phyloP scores from a whole-genome alignment of 2,888 invertebrate species.

The Lobophora halterata region DNA sequence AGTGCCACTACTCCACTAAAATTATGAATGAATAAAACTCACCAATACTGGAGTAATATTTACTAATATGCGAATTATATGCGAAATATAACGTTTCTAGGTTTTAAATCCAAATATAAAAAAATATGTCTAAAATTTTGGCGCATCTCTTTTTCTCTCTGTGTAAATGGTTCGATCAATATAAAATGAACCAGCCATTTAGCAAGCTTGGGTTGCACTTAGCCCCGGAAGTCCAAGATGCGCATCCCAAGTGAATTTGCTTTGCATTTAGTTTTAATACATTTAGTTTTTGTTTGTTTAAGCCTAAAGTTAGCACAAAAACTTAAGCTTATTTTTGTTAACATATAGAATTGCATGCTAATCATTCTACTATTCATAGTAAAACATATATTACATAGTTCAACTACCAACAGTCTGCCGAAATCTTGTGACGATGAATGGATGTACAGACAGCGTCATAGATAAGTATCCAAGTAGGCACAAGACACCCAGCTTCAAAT shows the following conservation, averaged over 20 bases:
- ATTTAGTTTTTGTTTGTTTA: slow-evolving; percentile 24
- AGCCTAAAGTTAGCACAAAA: slow-evolving; percentile 17
- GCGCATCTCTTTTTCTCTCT: background rate
- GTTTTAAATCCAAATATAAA: background rate
- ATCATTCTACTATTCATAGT: no score
- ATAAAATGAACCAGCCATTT: slow-evolving; percentile 56
- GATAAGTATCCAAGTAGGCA: no score
- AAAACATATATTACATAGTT: no score
- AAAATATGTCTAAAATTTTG: no score
- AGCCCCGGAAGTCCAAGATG: slow-evolving; percentile 38
- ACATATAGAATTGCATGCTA: no score
- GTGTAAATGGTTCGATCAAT: slow-evolving; percentile 16
- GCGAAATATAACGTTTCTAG: background rate
- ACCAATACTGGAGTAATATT: no score
- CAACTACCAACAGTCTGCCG: no score
- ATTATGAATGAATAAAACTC: background rate
- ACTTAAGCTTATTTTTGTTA: background rate
- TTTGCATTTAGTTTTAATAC: slow-evolving; percentile 28
- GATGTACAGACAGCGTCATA: no score
- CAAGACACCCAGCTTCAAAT: no score
- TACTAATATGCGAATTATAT: no score
- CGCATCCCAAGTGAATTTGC: slow-evolving; percentile 41
- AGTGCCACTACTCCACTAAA: background rate
- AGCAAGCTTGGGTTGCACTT: slow-evolving; percentile 47
- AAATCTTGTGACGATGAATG: no score